A percentile compares a stretch with the other conserved stretches of the same genome.
Conservation (phyloP, 2,797 vertebrate species). For the Sciurus carolinensis region DNA sequence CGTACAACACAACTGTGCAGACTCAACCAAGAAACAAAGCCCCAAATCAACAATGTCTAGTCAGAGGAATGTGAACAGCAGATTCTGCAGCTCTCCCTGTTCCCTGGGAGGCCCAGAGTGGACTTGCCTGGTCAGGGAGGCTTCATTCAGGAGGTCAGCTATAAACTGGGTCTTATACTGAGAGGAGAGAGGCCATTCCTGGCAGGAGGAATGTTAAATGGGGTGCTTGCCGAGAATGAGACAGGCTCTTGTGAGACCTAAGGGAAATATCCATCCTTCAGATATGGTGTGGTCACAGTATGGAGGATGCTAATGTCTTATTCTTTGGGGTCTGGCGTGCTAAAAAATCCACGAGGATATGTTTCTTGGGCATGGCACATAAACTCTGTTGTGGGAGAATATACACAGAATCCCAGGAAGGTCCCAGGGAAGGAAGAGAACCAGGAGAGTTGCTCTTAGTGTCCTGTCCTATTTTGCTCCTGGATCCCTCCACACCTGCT, state of each 20-base stretch:
- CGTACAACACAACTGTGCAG: background rate
- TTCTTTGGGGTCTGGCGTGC: background rate
- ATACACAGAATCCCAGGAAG: background rate
- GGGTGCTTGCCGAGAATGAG: background rate
- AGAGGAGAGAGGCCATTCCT: background rate
- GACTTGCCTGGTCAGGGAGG: background rate
- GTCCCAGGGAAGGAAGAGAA: background rate
- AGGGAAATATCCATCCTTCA: background rate
- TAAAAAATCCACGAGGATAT: background rate
- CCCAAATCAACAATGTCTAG: background rate
- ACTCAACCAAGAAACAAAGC: constrained; percentile 23
- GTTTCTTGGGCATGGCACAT: background rate
- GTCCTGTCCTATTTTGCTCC: background rate
- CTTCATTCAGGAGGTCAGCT: background rate
- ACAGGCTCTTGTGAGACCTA: background rate
- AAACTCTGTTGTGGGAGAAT: background rate
- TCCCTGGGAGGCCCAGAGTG: background rate
- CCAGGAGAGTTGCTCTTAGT: background rate
- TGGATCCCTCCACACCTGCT: background rate
- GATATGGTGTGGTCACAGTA: background rate
- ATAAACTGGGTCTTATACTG: background rate
- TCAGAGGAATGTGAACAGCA: background rate
- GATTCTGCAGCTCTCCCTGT: background rate
- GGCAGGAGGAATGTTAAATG: background rate
- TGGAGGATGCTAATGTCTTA: background rate